These are phyloP conservation scores for Mesopsocus fuscifrons DNA, from an alignment of 2,888 invertebrate genomes.

Conservation along the genomic window DNA sequence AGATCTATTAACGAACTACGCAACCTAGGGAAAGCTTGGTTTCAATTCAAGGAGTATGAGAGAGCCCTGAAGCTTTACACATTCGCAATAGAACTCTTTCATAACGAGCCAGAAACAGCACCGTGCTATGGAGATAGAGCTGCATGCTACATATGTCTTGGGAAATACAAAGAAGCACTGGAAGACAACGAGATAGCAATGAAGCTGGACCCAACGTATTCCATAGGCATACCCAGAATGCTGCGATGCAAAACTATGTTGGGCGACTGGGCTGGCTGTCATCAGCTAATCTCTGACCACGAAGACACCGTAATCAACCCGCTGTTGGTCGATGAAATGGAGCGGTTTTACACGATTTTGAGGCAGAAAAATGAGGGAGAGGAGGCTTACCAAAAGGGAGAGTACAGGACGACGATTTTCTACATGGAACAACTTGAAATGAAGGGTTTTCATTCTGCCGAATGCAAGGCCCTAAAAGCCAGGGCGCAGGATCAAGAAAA, in stretches of 20 bases:
- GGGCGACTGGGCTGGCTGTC: too few relatives aligned
- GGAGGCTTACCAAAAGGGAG: constrained; percentile 49
- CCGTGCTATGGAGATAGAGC: constrained; percentile 83
- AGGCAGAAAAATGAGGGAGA: constrained; percentile 50
- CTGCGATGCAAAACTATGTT: constrained; percentile 65
- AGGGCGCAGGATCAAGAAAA: constrained; percentile 77
- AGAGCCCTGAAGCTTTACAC: constrained; percentile 69
- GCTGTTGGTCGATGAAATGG: too few relatives aligned
- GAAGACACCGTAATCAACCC: too few relatives aligned
- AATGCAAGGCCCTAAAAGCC: constrained; percentile 64
- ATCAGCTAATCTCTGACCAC: too few relatives aligned
- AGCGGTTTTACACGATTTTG: too few relatives aligned
- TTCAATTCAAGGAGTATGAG: constrained; percentile 73
- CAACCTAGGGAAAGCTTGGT: constrained; percentile 72
- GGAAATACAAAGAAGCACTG: constrained; percentile 59
- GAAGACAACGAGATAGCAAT: constrained; percentile 68
- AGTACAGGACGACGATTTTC: constrained; percentile 66
- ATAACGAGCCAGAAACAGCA: constrained; percentile 69
- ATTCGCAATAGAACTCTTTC: constrained; percentile 73
- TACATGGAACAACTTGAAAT: constrained; percentile 77
- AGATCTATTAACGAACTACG: constrained; percentile 73
- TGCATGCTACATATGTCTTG: constrained; percentile 86
- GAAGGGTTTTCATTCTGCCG: constrained; percentile 46
- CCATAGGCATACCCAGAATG: constrained; percentile 49
- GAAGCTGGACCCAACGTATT: constrained; percentile 54